A percentile compares a stretch with the other conserved stretches of the same genome.
These are phyloP conservation scores for Dorcus parallelipipedus DNA, from an alignment of 2,888 invertebrate genomes.

Conservation along the genomic window DNA sequence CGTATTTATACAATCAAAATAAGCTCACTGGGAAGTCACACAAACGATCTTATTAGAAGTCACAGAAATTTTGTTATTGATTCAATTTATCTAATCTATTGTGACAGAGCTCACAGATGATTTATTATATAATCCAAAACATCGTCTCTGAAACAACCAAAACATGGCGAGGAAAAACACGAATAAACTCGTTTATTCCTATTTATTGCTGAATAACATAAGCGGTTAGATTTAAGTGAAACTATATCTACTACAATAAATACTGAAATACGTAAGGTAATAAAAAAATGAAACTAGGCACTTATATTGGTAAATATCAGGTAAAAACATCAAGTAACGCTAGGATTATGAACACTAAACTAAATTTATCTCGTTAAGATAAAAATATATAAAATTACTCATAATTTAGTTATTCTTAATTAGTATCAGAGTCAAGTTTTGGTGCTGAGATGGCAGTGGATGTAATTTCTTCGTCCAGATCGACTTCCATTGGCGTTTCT, in stretches of 20 bases:
- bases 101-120: too few relatives aligned
- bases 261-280: conserved; percentile 20
- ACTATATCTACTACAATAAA: conserved; percentile 20
- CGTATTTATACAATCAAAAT: too few relatives aligned
- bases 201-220: conserved; percentile 18
- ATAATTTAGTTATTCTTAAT: conserved; percentile 6
- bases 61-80: too few relatives aligned
- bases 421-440: conserved; percentile 6
- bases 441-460: conserved; percentile 11
- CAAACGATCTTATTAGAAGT: too few relatives aligned
- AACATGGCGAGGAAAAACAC: too few relatives aligned
- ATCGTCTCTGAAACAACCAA: too few relatives aligned
- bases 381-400: too few relatives aligned
- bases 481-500: conserved; percentile 27
- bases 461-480: conserved; percentile 13
- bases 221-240: conserved; percentile 12
- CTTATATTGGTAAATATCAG: conserved; percentile 21
- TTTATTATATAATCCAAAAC: too few relatives aligned
- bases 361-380: too few relatives aligned
- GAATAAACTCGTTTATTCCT: conserved; percentile 10
- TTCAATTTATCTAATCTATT: too few relatives aligned
- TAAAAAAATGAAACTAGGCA: conserved; percentile 24
- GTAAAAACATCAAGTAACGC: conserved; percentile 18
- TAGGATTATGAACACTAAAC: conserved; percentile 11
- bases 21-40: too few relatives aligned